These are phyloP conservation scores for Calameuta filiformis DNA, from an alignment of 2,888 invertebrate species.

Conservation along the genomic window DNA sequence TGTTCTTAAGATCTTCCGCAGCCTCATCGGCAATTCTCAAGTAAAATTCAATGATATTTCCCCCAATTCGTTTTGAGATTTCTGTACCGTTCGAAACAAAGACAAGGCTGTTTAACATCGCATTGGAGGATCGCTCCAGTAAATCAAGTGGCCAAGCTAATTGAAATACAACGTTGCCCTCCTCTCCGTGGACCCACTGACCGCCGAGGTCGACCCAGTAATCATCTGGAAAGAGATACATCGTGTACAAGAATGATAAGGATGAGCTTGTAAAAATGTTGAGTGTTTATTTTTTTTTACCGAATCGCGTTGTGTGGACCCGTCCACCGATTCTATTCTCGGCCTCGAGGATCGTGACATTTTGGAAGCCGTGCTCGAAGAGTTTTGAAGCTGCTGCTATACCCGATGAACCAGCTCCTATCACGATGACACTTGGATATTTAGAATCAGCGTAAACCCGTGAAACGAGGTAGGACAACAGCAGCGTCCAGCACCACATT, in stretches of 20 bases:
- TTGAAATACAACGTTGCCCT: conserved; percentile 42
- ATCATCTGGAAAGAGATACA: conserved; percentile 28
- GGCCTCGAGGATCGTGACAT: conserved; percentile 68
- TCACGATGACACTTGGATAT: conserved; percentile 66
- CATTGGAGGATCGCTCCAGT: conserved; percentile 26
- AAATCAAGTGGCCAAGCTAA: conserved; percentile 44
- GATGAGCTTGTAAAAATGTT: neutral
- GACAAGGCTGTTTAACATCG: neutral
- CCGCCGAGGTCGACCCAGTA: conserved; percentile 48
- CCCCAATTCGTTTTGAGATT: neutral
- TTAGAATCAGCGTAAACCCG: neutral
- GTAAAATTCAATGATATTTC: neutral
- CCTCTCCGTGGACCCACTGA: conserved; percentile 52
- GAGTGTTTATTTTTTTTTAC: conserved; percentile 29
- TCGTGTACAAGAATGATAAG: conserved; percentile 14
- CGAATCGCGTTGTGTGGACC: conserved; percentile 64
- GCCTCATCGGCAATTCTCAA: no score
- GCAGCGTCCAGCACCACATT: no score
- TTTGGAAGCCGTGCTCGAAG: conserved; percentile 63
- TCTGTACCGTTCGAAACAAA: conserved; percentile 1
- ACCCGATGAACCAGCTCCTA: conserved; percentile 71
- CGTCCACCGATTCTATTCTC: conserved; percentile 68
- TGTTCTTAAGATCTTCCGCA: no score
- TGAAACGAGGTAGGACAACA: no score
- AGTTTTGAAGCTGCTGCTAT: conserved; percentile 69